phyloP scores from a whole-genome alignment of 2,888 invertebrate species.

The Pomacea canaliculata region DNA sequence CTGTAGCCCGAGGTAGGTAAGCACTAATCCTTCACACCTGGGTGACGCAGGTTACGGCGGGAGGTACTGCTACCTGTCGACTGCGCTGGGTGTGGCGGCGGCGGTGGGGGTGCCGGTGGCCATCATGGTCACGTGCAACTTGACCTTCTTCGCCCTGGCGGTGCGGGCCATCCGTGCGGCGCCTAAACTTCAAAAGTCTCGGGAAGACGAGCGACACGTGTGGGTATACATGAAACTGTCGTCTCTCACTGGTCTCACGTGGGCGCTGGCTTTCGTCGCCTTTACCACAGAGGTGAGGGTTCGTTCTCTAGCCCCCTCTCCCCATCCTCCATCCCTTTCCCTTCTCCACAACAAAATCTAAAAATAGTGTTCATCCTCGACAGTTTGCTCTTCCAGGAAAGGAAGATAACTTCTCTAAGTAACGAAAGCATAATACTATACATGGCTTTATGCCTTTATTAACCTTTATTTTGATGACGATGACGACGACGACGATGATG shows the following conservation, averaged over 20 bases:
- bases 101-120: slow-evolving; percentile 33
- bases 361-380: not conserved
- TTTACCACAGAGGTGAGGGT: slow-evolving; percentile 16
- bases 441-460: too few species aligned
- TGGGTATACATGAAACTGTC: slow-evolving; percentile 39
- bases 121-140: slow-evolving; percentile 28
- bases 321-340: too few species aligned
- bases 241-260: slow-evolving; percentile 37
- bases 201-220: slow-evolving; percentile 30
- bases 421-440: too few species aligned
- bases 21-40: not conserved
- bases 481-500: too few species aligned
- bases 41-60: slow-evolving; percentile 30
- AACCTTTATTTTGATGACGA: too few species aligned
- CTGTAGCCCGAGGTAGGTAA: too few species aligned
- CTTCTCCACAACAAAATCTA: not conserved
- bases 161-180: slow-evolving; percentile 28
- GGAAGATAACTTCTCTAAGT: too few species aligned
- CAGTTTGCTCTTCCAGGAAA: not conserved
- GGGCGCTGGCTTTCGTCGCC: slow-evolving; percentile 32
- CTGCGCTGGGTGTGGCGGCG: slow-evolving; percentile 23
- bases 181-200: slow-evolving; percentile 24
- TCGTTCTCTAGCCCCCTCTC: not conserved
- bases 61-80: slow-evolving; percentile 30
- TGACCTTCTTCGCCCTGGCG: slow-evolving; percentile 34